Base-by-base conservation (phyloP, 2,888 invertebrate species). In the Xanthorhoe designata region DNA sequence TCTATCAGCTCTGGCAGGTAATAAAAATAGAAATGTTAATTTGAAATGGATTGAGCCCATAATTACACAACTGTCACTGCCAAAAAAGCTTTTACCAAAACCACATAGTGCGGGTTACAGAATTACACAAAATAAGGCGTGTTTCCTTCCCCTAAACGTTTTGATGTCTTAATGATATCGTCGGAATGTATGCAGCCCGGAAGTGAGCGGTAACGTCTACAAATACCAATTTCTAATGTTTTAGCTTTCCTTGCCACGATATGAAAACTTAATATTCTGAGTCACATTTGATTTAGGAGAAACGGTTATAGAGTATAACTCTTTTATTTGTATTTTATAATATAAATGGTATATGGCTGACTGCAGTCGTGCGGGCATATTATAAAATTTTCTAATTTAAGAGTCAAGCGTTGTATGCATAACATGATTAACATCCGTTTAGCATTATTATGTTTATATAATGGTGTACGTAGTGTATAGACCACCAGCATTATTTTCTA, bases 151-250 rank as follows among this genome's bases (percentile, higher is more conserved):
- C 66, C 54, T 75, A 75, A 74, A 65, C 75, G 78, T 83, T 84
- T 82, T 87, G 89, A 92, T 91, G 86, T 90, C 91, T 90, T 91
- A 91, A 92, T 92, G 87, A 84, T 84, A 88, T 85, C 76, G 77
- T 81, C 81, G 79, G 90, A 90, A 91, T 90, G 87, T 86, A 91
- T 89, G 88, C 81, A 78, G 72, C 69, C 82, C 88, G 91, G 91
- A 91, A 90, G 82, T 70, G 47, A 78, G 78, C 84, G 80, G 79
- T 81, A 79, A 69, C 56, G 67, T 70, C 13, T 42, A 64, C 71
- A 71, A 72, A 74, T 66, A 69, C 53, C 53, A 64, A 66, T 71
- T 73, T 69, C 38, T 56, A 54, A 35, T 69, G 64, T 51, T 68
- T 69, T 68, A 66, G 13, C 32, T 60, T 61, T 63, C 29, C 49